Evolutionary conservation across 2,113 vertebrate species (phyloP), one percentile per base, ranked within the genome.

Genomic region (Ornithorhynchus anatinus): DNA sequence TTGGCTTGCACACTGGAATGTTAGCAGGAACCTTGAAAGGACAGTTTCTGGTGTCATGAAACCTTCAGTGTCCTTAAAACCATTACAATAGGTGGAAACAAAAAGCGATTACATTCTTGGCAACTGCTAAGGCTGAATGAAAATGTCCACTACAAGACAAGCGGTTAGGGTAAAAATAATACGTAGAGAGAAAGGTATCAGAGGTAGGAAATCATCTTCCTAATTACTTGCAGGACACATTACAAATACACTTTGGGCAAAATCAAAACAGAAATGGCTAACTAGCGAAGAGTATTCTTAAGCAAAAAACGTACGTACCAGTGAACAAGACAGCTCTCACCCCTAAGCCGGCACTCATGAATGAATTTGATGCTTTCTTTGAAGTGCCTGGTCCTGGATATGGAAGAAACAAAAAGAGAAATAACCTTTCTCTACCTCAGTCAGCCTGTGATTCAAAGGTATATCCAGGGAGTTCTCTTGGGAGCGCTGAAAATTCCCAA

Each of bases 281-380:
- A 66, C 54, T 15, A 1, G 16, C 44, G n/a, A 17, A 4, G 11
- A 48, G 38, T 3, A 1, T 15, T 20, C 16, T 31, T 31, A 22
- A 71, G 45, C 9, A 16, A 56, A 20, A 36, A 8, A 20, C 33
- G 64, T 73, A 92, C 92, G 0, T 91, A 98, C 96, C 97, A 98
- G 84, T 99, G 96, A 53, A 98, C 96, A 1, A 99, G 92, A 75
- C 96, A 97, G 86, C 96, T 94, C 85, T 97, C 95, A 57, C 96
- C 93, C 70, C 90, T 90, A 61, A 98, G 94, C 0, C 96, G 92
- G 66, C 94, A 97, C 75, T 98, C 95, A n/a, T 98, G 97, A 76
- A 98, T 98, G 85, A 98, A 98, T 48, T 85, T 85, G 79, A 97
- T 97, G 74, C 97, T 98, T 78, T 97, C 92, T 91, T 96, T 97